Conservation (phyloP, 1,140 invertebrate genomes). For the Pachyrhynchus sulphureomaculatus region DNA sequence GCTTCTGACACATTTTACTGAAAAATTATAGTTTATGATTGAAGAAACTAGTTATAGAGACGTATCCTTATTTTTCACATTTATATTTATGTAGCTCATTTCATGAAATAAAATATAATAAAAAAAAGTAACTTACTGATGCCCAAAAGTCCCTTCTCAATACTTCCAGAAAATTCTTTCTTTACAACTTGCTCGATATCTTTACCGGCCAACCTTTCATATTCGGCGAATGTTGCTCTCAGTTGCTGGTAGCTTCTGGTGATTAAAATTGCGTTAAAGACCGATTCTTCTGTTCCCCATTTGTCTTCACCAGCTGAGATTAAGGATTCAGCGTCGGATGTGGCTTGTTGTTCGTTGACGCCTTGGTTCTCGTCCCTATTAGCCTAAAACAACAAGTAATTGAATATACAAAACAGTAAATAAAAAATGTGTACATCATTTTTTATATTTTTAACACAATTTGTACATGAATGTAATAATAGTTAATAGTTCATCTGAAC, state of each 20-base stretch:
- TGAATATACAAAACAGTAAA: too few relatives aligned
- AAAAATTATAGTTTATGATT: slow-evolving; percentile 26
- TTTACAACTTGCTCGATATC: slow-evolving; percentile 85
- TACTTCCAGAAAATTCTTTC: slow-evolving; percentile 82
- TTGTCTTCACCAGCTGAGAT: slow-evolving; percentile 73
- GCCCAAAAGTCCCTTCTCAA: slow-evolving; percentile 82
- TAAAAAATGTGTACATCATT: too few relatives aligned
- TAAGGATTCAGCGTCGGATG: slow-evolving; percentile 70
- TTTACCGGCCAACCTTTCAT: slow-evolving; percentile 72
- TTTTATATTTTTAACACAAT: too few relatives aligned
- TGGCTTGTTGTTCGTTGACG: slow-evolving; percentile 65
- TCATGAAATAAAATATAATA: too few relatives aligned
- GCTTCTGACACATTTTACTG: slow-evolving; percentile 87
- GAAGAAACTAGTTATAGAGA: too few relatives aligned
- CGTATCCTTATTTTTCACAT: too few relatives aligned
- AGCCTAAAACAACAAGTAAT: too few relatives aligned
- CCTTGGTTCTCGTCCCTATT: slow-evolving; percentile 78
- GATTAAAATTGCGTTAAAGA: slow-evolving; percentile 80
- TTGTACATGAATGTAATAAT: too few relatives aligned
- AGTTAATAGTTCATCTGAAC: too few relatives aligned
- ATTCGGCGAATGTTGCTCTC: slow-evolving; percentile 78
- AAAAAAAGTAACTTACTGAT: slow-evolving; percentile 79
- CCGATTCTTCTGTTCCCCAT: slow-evolving; percentile 85
- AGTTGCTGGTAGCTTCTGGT: slow-evolving; percentile 80
- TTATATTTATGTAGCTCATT: too few relatives aligned